Percentiles rank a stretch among this genome's conserved stretches.
Evolutionary conservation across 2,888 invertebrate genomes (phyloP).

Genomic region (Liodrosophila aerea): DNA sequence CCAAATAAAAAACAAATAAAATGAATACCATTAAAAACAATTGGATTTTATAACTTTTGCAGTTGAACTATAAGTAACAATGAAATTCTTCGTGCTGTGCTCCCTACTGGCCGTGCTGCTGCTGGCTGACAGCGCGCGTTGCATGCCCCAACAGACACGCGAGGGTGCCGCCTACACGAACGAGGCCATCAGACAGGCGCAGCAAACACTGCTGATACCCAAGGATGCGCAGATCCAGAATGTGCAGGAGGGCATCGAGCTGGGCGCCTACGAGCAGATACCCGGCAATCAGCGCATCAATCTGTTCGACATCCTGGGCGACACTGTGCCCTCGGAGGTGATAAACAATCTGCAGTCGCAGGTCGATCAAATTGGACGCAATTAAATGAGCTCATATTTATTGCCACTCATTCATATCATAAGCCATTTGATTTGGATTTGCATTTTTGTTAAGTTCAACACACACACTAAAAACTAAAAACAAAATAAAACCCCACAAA

Average conservation of each 20-base stretch:
- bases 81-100: conserved; percentile 69
- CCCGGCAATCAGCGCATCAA: conserved; percentile 93
- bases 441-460: conserved; percentile 63
- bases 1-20: conserved; percentile 1
- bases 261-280: conserved; percentile 93
- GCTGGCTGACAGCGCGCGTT: conserved; percentile 46
- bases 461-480: conserved; percentile 23
- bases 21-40: conserved; percentile 5
- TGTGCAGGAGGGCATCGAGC: conserved; percentile 92
- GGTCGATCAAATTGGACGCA: conserved; percentile 91
- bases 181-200: conserved; percentile 93
- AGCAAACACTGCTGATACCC: conserved; percentile 92
- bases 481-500: conserved; percentile 22
- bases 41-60: conserved; percentile 24
- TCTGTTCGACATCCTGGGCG: conserved; percentile 91
- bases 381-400: conserved; percentile 79
- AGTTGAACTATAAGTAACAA: conserved; percentile 31
- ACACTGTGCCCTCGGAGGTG: conserved; percentile 93
- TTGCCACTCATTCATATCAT: conserved; percentile 11
- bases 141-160: conserved; percentile 86
- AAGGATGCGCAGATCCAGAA: conserved; percentile 94
- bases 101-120: conserved; percentile 67
- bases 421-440: conserved; percentile 44
- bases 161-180: conserved; percentile 92
- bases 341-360: conserved; percentile 93